phyloP scores from a whole-genome alignment of 2,113 vertebrate species.

The Ciconia boyciana region DNA sequence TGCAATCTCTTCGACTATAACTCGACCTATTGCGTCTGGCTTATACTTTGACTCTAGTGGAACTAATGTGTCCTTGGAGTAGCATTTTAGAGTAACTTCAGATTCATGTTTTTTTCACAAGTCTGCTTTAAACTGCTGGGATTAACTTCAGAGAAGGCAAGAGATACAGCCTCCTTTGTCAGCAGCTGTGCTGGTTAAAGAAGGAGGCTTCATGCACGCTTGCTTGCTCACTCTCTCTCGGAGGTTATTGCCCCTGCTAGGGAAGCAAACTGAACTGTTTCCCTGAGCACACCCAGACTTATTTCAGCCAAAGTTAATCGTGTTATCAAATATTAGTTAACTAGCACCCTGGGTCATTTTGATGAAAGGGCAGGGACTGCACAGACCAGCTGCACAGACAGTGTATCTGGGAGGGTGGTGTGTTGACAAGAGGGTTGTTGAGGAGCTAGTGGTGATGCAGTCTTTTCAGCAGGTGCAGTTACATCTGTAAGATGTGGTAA shows the following conservation, averaged over 20 bases:
- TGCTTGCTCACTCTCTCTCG: not conserved
- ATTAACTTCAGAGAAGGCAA: slow-evolving; percentile 44
- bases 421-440: not conserved
- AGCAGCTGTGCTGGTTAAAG: slow-evolving; percentile 25
- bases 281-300: not conserved
- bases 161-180: slow-evolving; percentile 17
- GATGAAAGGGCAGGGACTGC: not conserved
- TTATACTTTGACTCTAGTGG: slow-evolving; percentile 32
- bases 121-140: slow-evolving; percentile 35
- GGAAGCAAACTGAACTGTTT: not conserved
- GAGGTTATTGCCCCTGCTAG: not conserved
- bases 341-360: not conserved
- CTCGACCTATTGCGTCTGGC: slow-evolving; percentile 8
- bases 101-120: slow-evolving; percentile 3
- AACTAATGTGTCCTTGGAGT: slow-evolving; percentile 58
- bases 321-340: not conserved
- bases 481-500: not conserved
- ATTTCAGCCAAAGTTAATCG: not conserved
- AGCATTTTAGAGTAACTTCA: slow-evolving; percentile 45
- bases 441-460: not conserved
- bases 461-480: not conserved
- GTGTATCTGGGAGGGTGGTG: not conserved
- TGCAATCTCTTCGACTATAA: not conserved
- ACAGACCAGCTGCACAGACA: not conserved
- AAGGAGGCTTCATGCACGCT: not conserved